phyloP scores from a whole-genome alignment of 2,113 vertebrate genomes.

The Nettapus auritus region DNA sequence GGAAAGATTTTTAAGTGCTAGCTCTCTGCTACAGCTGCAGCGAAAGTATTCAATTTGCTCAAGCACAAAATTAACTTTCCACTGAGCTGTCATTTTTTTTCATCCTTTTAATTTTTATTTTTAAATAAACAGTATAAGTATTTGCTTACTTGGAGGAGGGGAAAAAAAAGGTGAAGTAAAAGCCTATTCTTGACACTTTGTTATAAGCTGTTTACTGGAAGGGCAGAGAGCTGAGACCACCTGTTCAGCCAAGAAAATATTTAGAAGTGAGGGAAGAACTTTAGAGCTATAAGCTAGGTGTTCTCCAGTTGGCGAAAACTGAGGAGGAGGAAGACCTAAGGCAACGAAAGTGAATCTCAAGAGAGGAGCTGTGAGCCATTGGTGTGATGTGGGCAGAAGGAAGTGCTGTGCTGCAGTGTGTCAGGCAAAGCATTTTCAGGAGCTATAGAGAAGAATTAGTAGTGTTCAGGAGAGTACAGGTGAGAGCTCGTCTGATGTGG shows the following conservation, averaged over 20 bases:
- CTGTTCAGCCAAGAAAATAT: not conserved
- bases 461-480: not conserved
- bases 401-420: not conserved
- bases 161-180: not conserved
- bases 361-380: not conserved
- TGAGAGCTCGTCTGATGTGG: not conserved
- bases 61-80: conserved; percentile 22
- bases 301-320: not conserved
- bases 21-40: not conserved
- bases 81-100: not conserved
- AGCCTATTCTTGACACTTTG: not conserved
- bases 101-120: conserved; percentile 2
- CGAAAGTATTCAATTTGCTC: not conserved
- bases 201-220: not conserved
- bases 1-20: conserved; percentile 11
- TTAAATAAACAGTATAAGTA: conserved; percentile 16
- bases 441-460: not conserved
- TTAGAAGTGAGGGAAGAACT: not conserved
- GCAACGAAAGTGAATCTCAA: not conserved
- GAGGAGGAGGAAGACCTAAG: not conserved
- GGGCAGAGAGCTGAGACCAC: not conserved
- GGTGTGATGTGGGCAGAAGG: not conserved
- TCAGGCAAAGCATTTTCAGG: not conserved
- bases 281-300: not conserved
- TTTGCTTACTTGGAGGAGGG: not conserved